phyloP scores from a whole-genome alignment of 2,888 invertebrate genomes.

The Listrodromus nycthemerus region DNA sequence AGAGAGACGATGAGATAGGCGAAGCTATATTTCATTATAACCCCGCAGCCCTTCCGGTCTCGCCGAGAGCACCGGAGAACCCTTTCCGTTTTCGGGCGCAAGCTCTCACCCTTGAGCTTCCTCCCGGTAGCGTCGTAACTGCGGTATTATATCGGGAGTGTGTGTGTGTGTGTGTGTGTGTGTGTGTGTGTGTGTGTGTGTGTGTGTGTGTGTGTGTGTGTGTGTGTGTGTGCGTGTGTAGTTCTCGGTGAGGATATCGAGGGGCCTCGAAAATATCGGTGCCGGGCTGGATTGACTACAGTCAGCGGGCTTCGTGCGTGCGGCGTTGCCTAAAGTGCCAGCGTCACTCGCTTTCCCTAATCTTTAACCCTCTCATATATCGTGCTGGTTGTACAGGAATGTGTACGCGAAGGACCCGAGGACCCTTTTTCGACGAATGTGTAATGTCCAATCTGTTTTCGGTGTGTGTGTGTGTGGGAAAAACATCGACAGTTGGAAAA shows the following conservation, averaged over 20 bases:
- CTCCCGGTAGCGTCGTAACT: slow-evolving; percentile 3
- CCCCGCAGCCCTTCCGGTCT: slow-evolving; percentile 83
- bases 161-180: neutral
- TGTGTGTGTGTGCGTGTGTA: neutral
- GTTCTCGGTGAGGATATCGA: slow-evolving; percentile 60
- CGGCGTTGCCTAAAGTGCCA: slow-evolving; percentile 76
- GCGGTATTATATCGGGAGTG: neutral
- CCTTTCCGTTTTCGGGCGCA: slow-evolving; percentile 81
- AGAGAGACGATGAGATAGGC: slow-evolving; percentile 41
- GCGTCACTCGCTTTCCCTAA: slow-evolving; percentile 73
- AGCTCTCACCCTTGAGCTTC: slow-evolving; percentile 32
- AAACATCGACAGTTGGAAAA: no score
- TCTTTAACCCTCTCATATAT: slow-evolving; percentile 70
- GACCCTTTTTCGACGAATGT: neutral
- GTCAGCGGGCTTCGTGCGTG: slow-evolving; percentile 26
- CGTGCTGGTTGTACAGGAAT: neutral
- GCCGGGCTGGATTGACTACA: slow-evolving; percentile 68
- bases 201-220: neutral
- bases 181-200: neutral
- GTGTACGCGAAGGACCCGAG: neutral
- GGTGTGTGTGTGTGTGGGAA: no score
- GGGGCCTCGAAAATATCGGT: slow-evolving; percentile 50
- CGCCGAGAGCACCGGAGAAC: slow-evolving; percentile 74
- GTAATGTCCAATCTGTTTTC: slow-evolving; percentile 15
- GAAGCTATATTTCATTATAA: slow-evolving; percentile 84